Conservation (phyloP, 2,113 vertebrate species). For the Notothenia rossii region DNA sequence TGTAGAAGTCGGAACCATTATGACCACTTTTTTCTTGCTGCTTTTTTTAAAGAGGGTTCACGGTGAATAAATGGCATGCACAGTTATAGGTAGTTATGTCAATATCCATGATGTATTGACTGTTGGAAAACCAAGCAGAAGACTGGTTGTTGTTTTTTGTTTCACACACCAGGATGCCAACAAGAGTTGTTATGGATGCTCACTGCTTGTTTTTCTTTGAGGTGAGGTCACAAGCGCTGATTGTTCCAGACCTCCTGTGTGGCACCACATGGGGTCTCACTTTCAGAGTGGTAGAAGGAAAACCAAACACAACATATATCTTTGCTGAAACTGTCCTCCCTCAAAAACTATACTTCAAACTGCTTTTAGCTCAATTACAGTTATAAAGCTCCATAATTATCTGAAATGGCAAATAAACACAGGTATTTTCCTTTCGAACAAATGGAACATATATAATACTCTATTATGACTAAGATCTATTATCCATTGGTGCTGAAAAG, state of each 20-base stretch:
- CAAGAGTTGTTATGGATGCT: slow-evolving; percentile 42
- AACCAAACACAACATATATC: background rate
- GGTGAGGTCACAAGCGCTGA: slow-evolving; percentile 61
- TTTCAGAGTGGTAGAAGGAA: slow-evolving; percentile 19
- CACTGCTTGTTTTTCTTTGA: slow-evolving; percentile 66
- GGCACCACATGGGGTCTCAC: slow-evolving; percentile 49
- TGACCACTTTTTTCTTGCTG: slow-evolving; percentile 3
- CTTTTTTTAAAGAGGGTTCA: slow-evolving; percentile 2
- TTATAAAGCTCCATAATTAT: slow-evolving; percentile 33
- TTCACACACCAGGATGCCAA: slow-evolving; percentile 29
- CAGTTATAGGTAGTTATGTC: background rate
- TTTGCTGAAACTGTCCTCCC: background rate
- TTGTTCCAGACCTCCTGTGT: slow-evolving; percentile 64
- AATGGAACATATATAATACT: slow-evolving; percentile 10
- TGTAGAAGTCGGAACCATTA: slow-evolving; percentile 43
- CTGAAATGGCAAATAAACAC: slow-evolving; percentile 25
- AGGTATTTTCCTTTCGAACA: slow-evolving; percentile 42
- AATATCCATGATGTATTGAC: background rate
- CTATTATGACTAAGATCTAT: slow-evolving; percentile 8
- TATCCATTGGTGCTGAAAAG: background rate
- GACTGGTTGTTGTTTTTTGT: slow-evolving; percentile 16
- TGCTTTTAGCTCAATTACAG: slow-evolving; percentile 38
- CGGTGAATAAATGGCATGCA: background rate
- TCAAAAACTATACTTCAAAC: slow-evolving; percentile 10
- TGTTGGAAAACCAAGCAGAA: slow-evolving; percentile 6